Evolutionary conservation across 2,888 invertebrate genomes (phyloP), one percentile per base, ranked within the genome.

Genomic region (Unio delphinus): DNA sequence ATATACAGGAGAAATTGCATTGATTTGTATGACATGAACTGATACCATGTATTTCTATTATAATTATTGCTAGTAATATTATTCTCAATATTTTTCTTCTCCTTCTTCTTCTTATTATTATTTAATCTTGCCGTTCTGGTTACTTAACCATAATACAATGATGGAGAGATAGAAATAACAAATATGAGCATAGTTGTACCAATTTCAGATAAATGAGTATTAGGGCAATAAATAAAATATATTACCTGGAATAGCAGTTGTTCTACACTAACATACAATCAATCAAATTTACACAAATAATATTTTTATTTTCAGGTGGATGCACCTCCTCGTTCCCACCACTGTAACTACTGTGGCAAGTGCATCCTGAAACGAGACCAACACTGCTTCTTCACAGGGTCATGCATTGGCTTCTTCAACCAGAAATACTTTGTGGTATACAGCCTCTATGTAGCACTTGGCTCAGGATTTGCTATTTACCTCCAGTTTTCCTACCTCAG

Each of bases 281-380:
- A 34, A 30, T 45, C 1, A 15, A 63, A 23, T 63, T 45, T 17
- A 63, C 30, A 28, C 5, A 30, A n/a, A n/a, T 34, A 17, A 34
- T 63, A n/a, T 30, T 63, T 30, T 30, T 61, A 28, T 45, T 80
- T 79, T 64, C 78, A 86, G 79, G 69, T 83, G 60, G 81, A 83
- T 70, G 78, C 79, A 4, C 86, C 86, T 64, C 85, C 84, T 1
- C 78, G 89, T 64, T 85, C 87, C 28, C 88, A 88, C 69, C 90
- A 90, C 73, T 90, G 90, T 68, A 87, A 86, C 17, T 68, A 89
- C 15, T 90, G 90, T 75, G 82, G 88, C 45, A 78, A 76, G 72
- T 90, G 90, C 73, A 85, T 90, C 55, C 80, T 90, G 61, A 86
- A 90, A 26, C 86, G 90, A 70, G 90, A 90, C 72, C 90, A 90